Conservation (phyloP, 2,888 invertebrate species). For the Luperina testacea region DNA sequence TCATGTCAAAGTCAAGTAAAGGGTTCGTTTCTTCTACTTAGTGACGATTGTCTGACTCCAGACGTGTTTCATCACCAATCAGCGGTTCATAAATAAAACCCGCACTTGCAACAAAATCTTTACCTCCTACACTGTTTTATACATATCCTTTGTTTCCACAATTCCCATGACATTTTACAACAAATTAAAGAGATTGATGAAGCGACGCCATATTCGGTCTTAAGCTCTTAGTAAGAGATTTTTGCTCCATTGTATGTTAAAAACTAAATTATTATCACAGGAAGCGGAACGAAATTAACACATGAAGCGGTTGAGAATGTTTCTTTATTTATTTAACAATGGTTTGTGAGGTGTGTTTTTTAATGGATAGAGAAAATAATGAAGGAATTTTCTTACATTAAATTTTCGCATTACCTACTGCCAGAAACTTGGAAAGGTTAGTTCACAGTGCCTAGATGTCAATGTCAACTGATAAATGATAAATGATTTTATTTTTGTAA, state of each 20-base stretch:
- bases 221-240: conserved; percentile 16
- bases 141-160: conserved; percentile 40
- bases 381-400: background rate
- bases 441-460: too few species aligned
- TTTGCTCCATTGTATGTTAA: conserved; percentile 54
- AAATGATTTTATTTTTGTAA: too few species aligned
- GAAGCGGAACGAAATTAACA: conserved; percentile 51
- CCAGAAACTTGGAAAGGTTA: too few species aligned
- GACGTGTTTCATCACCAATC: background rate
- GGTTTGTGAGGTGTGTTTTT: background rate
- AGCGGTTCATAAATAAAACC: background rate
- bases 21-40: background rate
- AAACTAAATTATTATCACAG: conserved; percentile 33
- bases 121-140: conserved; percentile 42
- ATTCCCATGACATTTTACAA: conserved; percentile 60
- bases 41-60: background rate
- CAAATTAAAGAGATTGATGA: conserved; percentile 50
- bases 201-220: conserved; percentile 32
- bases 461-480: too few species aligned
- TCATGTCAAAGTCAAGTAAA: background rate
- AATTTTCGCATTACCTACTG: background rate
- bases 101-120: background rate
- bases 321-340: conserved; percentile 8
- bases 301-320: conserved; percentile 54
- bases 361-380: background rate